phyloP scores from a whole-genome alignment of 2,113 vertebrate species.

The Pseudonaja textilis region DNA sequence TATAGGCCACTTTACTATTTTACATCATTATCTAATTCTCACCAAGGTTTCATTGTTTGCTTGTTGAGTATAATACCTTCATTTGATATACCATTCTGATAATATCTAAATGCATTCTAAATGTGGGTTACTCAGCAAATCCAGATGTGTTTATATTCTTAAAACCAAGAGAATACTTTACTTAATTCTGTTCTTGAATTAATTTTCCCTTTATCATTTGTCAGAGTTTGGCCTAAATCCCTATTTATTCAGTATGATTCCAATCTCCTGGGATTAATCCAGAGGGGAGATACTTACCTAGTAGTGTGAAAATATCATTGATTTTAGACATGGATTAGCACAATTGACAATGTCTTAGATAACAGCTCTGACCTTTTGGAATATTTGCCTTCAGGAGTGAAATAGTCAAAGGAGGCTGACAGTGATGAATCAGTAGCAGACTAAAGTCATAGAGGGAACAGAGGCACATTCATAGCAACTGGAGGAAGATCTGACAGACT shows the following conservation, averaged over 20 bases:
- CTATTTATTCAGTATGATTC: background rate
- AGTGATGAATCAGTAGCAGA: background rate
- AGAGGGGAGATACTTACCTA: fast-evolving
- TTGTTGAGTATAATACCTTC: background rate
- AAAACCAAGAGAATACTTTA: background rate
- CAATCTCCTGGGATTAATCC: constrained; percentile 16
- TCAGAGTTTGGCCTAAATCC: background rate
- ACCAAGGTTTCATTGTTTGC: background rate
- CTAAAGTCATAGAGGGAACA: background rate
- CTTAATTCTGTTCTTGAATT: background rate
- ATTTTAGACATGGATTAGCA: background rate
- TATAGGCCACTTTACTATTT: background rate
- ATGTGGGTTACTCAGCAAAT: background rate
- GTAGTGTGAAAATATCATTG: background rate
- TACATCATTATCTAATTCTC: background rate
- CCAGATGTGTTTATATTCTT: background rate
- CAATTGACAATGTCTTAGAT: background rate
- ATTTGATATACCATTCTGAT: background rate
- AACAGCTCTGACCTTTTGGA: background rate
- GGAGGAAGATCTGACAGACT: background rate
- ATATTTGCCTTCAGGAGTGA: constrained; percentile 15
- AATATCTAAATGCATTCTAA: background rate
- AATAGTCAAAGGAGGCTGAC: background rate
- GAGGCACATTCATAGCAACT: background rate
- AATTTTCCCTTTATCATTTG: background rate